Base-by-base conservation (phyloP, 2,797 vertebrate species). In the Dendrocincla fuliginosa region DNA sequence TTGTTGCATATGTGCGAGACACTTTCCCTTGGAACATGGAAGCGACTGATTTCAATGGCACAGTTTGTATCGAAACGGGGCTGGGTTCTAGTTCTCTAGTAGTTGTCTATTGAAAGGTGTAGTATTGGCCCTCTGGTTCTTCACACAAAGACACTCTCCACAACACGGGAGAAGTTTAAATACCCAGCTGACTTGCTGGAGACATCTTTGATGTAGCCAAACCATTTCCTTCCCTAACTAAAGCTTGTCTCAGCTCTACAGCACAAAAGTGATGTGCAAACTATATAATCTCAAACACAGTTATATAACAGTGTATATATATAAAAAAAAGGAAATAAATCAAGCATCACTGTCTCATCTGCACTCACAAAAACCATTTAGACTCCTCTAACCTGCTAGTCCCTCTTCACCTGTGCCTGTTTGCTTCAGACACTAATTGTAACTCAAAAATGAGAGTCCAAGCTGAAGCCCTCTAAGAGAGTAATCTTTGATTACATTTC, bases 41-140 rank as follows among this genome's bases (percentile, higher is more conserved):
- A 97, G 97, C 65, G 13, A 95, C 86, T 86, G 95, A 96, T 97
- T 97, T 94, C 77, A 96, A 97, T 97, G 97, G 97, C 98, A 98
- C 96, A 96, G 96, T 89, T 97, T 50, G 52, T 87, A 77, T 20
- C 27, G 11, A 78, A 85, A 85, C 18, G 78, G 95, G 85, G 91
- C 90, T 86, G 89, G 91, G 73, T 30, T 77, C 84, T 94, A 2
- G 33, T 42, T 93, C 79, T 89, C 69, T 85, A 53, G 64, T 50
- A 41, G 50, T 27, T 28, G 25, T 61, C 79, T 80, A 94, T 94
- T 27, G 68, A 92, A 95, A 96, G 90, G 94, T 92, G 89, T 87
- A 92, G 96, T 42, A 94, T 95, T 95, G 75, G 39, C 89, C 89
- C 92, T 95, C 95, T 96, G 95, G 95, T 95, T 97, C 95, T 68